Base-by-base conservation (phyloP, 2,113 vertebrate species). In the Pangasianodon gigas region DNA sequence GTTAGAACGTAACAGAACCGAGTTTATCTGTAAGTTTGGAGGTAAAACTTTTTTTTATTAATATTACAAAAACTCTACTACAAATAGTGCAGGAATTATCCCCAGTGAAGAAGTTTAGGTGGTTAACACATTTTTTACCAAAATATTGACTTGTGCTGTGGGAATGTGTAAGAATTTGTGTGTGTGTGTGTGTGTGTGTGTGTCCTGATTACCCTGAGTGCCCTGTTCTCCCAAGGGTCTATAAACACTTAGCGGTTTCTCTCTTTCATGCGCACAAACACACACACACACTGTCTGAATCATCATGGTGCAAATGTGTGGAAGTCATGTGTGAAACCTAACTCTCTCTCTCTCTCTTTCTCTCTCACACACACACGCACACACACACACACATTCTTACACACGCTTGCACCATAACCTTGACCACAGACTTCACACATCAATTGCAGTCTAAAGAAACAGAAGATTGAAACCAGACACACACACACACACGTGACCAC, bases 211-310 rank as follows among this genome's bases (percentile, higher is more conserved):
- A 95, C 95, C 95, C 92, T 93, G 71, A 91, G 94, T 7, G 77
- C 95, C 94, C 90, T 94, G 93, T 90, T 93, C 94, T 92, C 95
- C 95, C 65, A 81, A 87, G 91, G 89, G 93, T 87, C 89, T 93
- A 88, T 91, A 81, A 62, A 85, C 65, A 80, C 84, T 21, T 67
- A 14, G 51, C 37, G n/a, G 18, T 62, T 58, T 52, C 54, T 62
- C 41, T 62, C 84, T 48, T 48, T 44, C 41, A 48, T 51, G 24
- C 51, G 37, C 37, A 37, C 37, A 37, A 37, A 37, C 37, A 37
- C 37, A 37, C 37, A 74, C 52, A 83, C 52, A 52, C 84, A 83
- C 21, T 89, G 87, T 84, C 88, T 94, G 84, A 82, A 92, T 87
- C 60, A 37, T 48, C 86, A 88, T 87, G 67, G 89, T 90, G 92